These are phyloP conservation scores for Heteropelma amictum DNA, from an alignment of 2,888 invertebrate species.

Conservation along the genomic window DNA sequence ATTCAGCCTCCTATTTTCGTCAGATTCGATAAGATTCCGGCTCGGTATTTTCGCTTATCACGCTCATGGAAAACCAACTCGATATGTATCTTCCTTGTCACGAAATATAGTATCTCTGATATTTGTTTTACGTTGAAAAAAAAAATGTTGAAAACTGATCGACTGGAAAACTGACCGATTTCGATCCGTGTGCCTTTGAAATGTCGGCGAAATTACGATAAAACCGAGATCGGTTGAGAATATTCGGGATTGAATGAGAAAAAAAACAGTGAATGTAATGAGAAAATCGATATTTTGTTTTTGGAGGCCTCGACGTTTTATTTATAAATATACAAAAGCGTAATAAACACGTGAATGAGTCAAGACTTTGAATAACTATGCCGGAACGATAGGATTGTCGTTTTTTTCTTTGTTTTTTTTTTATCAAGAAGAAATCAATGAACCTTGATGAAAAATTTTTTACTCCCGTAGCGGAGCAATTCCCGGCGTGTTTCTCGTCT, in stretches of 20 bases:
- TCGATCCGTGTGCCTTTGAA: constrained; percentile 16
- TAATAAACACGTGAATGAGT: neutral
- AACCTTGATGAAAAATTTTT: constrained; percentile 34
- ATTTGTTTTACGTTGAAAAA: neutral
- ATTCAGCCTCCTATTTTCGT: too few species aligned
- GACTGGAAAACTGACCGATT: constrained; percentile 15
- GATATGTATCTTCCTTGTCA: too few species aligned
- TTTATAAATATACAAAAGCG: neutral
- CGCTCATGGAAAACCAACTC: too few species aligned
- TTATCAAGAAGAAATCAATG: constrained; percentile 25
- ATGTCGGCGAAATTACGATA: constrained; percentile 37
- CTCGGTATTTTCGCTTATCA: too few species aligned
- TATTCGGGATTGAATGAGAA: too few species aligned
- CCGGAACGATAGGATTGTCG: neutral
- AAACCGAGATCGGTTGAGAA: constrained; percentile 24
- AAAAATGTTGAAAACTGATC: neutral
- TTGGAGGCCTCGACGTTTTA: too few species aligned
- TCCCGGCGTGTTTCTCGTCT: constrained; percentile 14
- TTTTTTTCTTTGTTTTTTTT: neutral
- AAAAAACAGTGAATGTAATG: neutral
- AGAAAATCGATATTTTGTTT: constrained; percentile 14
- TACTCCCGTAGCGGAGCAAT: neutral
- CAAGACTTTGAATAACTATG: neutral
- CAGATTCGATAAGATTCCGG: too few species aligned
- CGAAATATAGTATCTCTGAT: neutral